A percentile compares a stretch with the other conserved stretches of the same genome.
Conservation (phyloP, 1,140 invertebrate species). For the Leptonema lineaticorne region DNA sequence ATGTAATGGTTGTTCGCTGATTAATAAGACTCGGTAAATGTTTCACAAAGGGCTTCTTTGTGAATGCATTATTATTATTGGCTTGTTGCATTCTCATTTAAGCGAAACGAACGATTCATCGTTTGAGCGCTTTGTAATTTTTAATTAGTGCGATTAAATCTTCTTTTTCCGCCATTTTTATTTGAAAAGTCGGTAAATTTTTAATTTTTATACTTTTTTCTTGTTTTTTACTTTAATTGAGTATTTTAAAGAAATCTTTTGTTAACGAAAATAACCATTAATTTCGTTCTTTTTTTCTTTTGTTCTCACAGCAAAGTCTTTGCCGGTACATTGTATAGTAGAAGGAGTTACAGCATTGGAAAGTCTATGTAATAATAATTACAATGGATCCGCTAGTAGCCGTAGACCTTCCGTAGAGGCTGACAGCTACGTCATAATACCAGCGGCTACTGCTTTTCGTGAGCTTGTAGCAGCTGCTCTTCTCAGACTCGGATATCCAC, state of each 20-base stretch:
- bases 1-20: not conserved
- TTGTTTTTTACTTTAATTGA: not conserved
- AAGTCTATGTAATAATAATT: constrained; percentile 45
- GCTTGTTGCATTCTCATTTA: constrained; percentile 37
- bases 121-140: constrained; percentile 38
- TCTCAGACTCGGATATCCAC: constrained; percentile 75
- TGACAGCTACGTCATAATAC: constrained; percentile 92
- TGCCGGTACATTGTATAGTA: constrained; percentile 91
- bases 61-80: constrained; percentile 42
- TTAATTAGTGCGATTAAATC: constrained; percentile 39
- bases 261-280: not conserved
- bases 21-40: not conserved
- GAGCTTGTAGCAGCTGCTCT: constrained; percentile 79
- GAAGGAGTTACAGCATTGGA: constrained; percentile 74
- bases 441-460: constrained; percentile 81
- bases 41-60: constrained; percentile 37
- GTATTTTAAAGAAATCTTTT: constrained; percentile 5
- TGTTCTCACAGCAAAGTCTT: constrained; percentile 74
- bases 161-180: not conserved
- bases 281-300: constrained; percentile 20
- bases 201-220: not conserved
- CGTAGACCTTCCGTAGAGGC: constrained; percentile 75
- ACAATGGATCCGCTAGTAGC: constrained; percentile 49
- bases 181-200: not conserved
- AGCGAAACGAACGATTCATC: not conserved